A percentile compares a stretch with the other conserved stretches of the same genome.
Evolutionary conservation across 2,797 vertebrate genomes (phyloP).

Genomic region (Pteronotus mesoamericanus): DNA sequence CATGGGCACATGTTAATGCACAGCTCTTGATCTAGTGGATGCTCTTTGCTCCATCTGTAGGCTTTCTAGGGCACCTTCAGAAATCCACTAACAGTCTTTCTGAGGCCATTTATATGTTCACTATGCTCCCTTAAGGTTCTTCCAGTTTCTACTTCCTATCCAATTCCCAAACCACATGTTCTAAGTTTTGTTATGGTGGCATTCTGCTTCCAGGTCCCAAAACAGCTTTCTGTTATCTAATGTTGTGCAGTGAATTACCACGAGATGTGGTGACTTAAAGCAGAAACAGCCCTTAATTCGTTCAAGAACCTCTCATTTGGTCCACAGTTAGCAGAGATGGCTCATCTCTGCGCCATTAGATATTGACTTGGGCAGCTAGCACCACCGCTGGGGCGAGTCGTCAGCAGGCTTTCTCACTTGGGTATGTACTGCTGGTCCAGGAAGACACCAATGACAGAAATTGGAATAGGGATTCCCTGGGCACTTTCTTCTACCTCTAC

Average conservation of each 20-base stretch:
- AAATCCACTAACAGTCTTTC: neutral
- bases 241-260: neutral
- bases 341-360: neutral
- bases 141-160: neutral
- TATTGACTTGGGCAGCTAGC: neutral
- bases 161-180: neutral
- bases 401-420: neutral
- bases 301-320: neutral
- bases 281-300: neutral
- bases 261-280: neutral
- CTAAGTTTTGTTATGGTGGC: neutral
- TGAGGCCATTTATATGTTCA: neutral
- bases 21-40: neutral
- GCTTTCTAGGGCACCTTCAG: neutral
- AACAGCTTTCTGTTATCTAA: neutral
- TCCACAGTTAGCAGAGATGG: neutral
- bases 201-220: neutral
- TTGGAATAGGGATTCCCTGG: neutral
- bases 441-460: neutral
- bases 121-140: neutral
- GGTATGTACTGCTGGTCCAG: too few species aligned
- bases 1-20: rapidly evolving
- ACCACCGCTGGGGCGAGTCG: neutral
- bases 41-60: neutral
- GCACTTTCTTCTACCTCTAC: neutral